Conservation (phyloP, 2,888 invertebrate genomes). For the Tetropium fuscum region DNA sequence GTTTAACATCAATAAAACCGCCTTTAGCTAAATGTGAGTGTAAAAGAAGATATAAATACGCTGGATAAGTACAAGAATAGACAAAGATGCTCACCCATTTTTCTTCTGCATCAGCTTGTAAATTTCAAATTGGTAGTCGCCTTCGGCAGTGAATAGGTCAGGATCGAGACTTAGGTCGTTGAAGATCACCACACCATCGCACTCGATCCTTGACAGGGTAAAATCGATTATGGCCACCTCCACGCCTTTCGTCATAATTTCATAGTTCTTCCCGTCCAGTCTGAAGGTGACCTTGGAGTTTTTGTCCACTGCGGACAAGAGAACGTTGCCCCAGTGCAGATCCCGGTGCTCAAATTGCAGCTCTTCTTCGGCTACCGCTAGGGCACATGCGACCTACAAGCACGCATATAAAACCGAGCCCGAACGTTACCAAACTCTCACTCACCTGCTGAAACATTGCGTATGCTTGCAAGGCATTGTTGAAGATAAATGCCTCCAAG, state of each 20-base stretch:
- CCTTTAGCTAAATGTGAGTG: too few species aligned
- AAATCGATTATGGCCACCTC: constrained; percentile 89
- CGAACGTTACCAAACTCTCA: background rate
- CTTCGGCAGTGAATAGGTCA: constrained; percentile 82
- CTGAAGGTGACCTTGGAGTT: constrained; percentile 68
- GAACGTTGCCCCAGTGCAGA: constrained; percentile 94
- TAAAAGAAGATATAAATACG: too few species aligned
- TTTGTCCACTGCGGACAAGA: constrained; percentile 74
- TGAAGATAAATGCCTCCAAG: constrained; percentile 83
- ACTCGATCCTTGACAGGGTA: constrained; percentile 83
- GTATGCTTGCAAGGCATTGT: constrained; percentile 78
- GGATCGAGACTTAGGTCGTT: constrained; percentile 83
- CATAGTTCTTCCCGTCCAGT: constrained; percentile 66
- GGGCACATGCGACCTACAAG: constrained; percentile 80
- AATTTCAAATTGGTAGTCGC: constrained; percentile 96
- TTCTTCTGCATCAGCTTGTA: constrained; percentile 89
- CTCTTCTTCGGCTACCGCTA: constrained; percentile 88
- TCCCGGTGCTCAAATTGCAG: constrained; percentile 96
- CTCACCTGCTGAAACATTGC: constrained; percentile 83
- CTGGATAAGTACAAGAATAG: background rate
- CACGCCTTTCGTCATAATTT: constrained; percentile 70
- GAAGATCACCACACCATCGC: constrained; percentile 72
- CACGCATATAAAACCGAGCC: constrained; percentile 37
- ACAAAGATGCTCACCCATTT: constrained; percentile 73
- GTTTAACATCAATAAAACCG: too few species aligned